Evolutionary conservation across 2,113 vertebrate species (phyloP), one percentile per base, ranked within the genome.

Genomic region (Mesembrinibis cayennensis): DNA sequence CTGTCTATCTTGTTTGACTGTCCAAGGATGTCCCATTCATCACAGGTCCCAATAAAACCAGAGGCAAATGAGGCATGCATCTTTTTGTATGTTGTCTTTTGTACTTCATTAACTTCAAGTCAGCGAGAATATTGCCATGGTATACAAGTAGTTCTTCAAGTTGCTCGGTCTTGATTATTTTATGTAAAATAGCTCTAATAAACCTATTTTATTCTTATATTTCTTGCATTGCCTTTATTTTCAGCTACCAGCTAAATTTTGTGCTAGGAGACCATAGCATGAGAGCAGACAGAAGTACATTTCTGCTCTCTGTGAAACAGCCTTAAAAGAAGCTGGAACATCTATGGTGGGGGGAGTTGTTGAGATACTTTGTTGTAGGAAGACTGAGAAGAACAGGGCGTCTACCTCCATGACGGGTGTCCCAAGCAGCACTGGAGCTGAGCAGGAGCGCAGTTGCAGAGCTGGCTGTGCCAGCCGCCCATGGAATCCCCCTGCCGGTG

Each of bases 201-300:
- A 98, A 98, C 86, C 53, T 72, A 97, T 97, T 98, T 97, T 98
- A 89, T 98, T 98, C 97, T 97, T 98, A 97, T 5, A 76, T 82
- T 80, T 89, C 85, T 96, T 94, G 84, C 72, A 95, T 36, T 91
- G 80, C 85, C 70, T 81, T 80, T 72, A 47, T 89, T 90, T 95
- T 93, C 72, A 90, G 53, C 59, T 73, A 26, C 47, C 67, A 80
- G 58, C 23, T 84, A 22, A 27, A 22, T 30, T 70, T 53, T 58
- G 20, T 67, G 38, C 84, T 82, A 16, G 2, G 1, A 67, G 52
- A 55, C 25, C 55, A 16, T 13, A 34, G 76, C 15, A 4, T 16
- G 32, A 90, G 20, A 65, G 22, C 71, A 70, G 47, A 52, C 32
- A 91, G 70, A 85, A 78, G 34, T 23, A 8, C 26, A 4, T 85